phyloP scores from a whole-genome alignment of 2,797 vertebrate species.

The Syndactyla subalaris region DNA sequence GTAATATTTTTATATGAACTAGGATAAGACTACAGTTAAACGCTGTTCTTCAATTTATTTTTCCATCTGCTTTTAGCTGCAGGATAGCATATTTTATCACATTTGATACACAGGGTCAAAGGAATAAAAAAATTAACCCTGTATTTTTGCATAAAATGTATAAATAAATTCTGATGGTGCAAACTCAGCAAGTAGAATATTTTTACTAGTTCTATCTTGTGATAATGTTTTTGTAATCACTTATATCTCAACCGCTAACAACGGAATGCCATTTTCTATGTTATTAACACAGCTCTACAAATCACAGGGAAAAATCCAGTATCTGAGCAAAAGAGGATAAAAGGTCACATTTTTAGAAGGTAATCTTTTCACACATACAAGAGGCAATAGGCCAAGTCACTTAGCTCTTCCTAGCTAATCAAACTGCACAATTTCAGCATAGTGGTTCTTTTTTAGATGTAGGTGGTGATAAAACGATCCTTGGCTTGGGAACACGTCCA shows the following conservation, averaged over 20 bases:
- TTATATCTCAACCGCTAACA: constrained; percentile 53
- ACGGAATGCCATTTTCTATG: constrained; percentile 19
- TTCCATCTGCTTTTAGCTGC: constrained; percentile 65
- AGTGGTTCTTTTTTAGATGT: constrained; percentile 59
- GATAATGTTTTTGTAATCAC: constrained; percentile 54
- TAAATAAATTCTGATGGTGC: constrained; percentile 69
- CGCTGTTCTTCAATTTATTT: constrained; percentile 68
- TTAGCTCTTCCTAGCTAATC: constrained; percentile 56
- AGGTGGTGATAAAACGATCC: constrained; percentile 66
- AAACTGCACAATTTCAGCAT: constrained; percentile 59
- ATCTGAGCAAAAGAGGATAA: constrained; percentile 43
- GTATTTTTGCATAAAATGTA: constrained; percentile 65
- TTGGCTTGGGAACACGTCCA: constrained; percentile 49
- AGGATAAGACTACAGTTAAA: constrained; percentile 68
- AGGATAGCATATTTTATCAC: constrained; percentile 65
- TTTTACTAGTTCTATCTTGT: constrained; percentile 50
- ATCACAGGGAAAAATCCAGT: constrained; percentile 42
- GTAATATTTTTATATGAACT: constrained; percentile 72
- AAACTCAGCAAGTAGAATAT: constrained; percentile 60
- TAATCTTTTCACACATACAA: constrained; percentile 61
- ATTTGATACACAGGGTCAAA: constrained; percentile 64
- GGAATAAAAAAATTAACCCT: constrained; percentile 65
- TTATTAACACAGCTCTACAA: constrained; percentile 50
- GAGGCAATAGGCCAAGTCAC: constrained; percentile 55
- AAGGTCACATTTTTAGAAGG: constrained; percentile 46